Evolutionary conservation across 2,888 invertebrate genomes (phyloP), one percentile per base, ranked within the genome.

Genomic region (Brachylomia viminalis): DNA sequence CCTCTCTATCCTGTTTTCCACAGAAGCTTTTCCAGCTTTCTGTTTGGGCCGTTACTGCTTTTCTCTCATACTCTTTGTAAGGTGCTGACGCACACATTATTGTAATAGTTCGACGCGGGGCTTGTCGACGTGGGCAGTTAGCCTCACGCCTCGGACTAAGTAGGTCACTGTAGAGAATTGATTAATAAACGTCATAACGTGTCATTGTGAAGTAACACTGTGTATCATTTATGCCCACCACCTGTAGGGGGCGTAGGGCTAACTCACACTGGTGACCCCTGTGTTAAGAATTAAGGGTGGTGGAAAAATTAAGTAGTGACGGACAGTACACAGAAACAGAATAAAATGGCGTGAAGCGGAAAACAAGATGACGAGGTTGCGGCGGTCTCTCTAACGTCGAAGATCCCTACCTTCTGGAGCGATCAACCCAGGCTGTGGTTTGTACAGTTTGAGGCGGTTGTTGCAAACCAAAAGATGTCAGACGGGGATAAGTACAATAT

Each of bases 201-300:
- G 49, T 56, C n/a, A n/a, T 23, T 10, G n/a, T 13, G 13, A n/a
- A 13, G 2, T 54, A 54, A 13, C 5, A 0, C 23, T 1, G 3
- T n/a, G n/a, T 54, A 11, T 54, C 54, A 56, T n/a, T 56, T n/a
- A n/a, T 56, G 15, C 15, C 13, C 54, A 56, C 54, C n/a, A 56
- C n/a, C n/a, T 7, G n/a, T 56, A 56, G 17, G 7, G 54, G 13
- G n/a, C 6, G 4, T 27, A 56, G 54, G 54, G 7, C 7, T 13
- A n/a, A 54, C 54, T n/a, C 54, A 54, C 54, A 54, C n/a, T 54
- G 54, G 54, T n/a, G n/a, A 54, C n/a, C 54, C 54, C 54, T 54
- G 54, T n/a, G 54, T n/a, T 6, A 13, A 6, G 13, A 54, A 10
- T 11, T 54, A n/a, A 11, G 54, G n/a, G 54, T 10, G 0, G 23